Evolutionary conservation across 2,888 invertebrate species (phyloP).

Genomic region (Teinopalpus imperialis): DNA sequence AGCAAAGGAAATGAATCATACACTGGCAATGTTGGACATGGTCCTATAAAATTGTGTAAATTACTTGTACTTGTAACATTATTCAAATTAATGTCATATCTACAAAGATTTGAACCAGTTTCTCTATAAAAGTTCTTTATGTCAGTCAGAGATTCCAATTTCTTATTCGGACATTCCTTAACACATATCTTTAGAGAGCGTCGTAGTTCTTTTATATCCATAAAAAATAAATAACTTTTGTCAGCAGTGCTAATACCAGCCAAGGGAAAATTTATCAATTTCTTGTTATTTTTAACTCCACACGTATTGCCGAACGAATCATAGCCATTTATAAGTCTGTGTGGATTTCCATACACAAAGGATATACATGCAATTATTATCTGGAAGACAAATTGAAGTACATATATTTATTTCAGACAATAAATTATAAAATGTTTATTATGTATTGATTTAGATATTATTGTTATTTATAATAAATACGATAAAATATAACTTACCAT

Average conservation of each 20-base stretch:
- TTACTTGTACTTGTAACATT: slow-evolving; percentile 66
- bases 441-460: too few relatives aligned
- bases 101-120: slow-evolving; percentile 89
- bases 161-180: slow-evolving; percentile 89
- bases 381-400: slow-evolving; percentile 61
- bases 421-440: too few relatives aligned
- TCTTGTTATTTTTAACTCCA: slow-evolving; percentile 90
- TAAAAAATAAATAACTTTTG: slow-evolving; percentile 91
- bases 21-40: slow-evolving; percentile 91
- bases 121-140: slow-evolving; percentile 87
- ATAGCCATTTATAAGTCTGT: slow-evolving; percentile 93
- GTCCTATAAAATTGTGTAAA: slow-evolving; percentile 82
- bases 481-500: slow-evolving; percentile 83
- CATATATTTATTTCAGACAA: neutral
- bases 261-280: slow-evolving; percentile 86
- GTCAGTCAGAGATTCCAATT: slow-evolving; percentile 84
- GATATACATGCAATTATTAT: slow-evolving; percentile 93
- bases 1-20: slow-evolving; percentile 89
- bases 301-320: slow-evolving; percentile 98
- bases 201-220: slow-evolving; percentile 89
- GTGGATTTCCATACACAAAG: slow-evolving; percentile 93
- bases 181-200: slow-evolving; percentile 94
- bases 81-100: slow-evolving; percentile 85
- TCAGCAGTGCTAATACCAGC: slow-evolving; percentile 91
- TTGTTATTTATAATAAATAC: too few relatives aligned